phyloP scores from a whole-genome alignment of 2,888 invertebrate species.

The Agriopis aurantiaria region DNA sequence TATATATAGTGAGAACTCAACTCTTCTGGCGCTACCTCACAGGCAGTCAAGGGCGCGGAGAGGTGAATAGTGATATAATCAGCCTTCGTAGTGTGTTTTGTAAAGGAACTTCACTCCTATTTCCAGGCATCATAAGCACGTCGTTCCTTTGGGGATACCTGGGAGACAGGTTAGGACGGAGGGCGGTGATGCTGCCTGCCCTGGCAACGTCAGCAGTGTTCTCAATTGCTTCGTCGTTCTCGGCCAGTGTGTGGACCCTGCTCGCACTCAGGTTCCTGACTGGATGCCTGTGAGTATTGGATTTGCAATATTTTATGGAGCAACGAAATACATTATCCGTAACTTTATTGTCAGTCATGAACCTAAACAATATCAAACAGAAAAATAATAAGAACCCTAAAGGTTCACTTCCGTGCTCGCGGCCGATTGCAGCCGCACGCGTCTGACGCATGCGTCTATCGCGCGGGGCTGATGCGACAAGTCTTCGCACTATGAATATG shows the following conservation, averaged over 20 bases:
- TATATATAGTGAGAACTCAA: too few relatives aligned
- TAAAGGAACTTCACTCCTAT: neutral
- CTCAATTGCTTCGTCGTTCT: constrained; percentile 87
- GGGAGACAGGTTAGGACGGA: constrained; percentile 91
- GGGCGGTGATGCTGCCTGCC: constrained; percentile 84
- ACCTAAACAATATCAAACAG: neutral
- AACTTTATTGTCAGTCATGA: neutral
- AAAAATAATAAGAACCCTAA: neutral
- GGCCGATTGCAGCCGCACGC: too few relatives aligned
- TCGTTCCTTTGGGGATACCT: constrained; percentile 93
- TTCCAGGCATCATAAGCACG: constrained; percentile 88
- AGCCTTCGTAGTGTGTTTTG: too few relatives aligned
- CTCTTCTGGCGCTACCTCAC: too few relatives aligned
- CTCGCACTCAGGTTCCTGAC: constrained; percentile 88
- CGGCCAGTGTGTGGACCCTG: constrained; percentile 87
- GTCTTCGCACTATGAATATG: too few relatives aligned
- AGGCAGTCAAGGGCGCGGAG: too few relatives aligned
- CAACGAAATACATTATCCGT: neutral
- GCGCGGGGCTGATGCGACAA: too few relatives aligned
- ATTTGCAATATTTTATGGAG: neutral
- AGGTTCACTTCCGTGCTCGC: too few relatives aligned
- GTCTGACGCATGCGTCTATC: too few relatives aligned
- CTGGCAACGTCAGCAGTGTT: constrained; percentile 82
- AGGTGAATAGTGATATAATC: too few relatives aligned
- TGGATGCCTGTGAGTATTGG: constrained; percentile 86